Base-by-base conservation (phyloP, 37 sponge, comb jelly and placozoan species). In the Cliona cf. orientalis region DNA sequence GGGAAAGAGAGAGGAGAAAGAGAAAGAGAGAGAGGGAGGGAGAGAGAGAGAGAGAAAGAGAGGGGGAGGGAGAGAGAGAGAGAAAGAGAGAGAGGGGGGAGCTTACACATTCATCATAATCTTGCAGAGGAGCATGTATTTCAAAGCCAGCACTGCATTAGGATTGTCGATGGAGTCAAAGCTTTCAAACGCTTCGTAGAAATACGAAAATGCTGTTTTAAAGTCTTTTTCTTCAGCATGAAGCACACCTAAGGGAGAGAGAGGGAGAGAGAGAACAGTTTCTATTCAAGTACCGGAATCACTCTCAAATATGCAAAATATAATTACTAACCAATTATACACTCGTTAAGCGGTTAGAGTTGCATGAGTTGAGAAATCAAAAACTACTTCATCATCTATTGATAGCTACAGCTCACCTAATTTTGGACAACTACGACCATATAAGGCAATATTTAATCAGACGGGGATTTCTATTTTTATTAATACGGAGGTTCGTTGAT, bases 121-220 rank as follows among this genome's bases (percentile, higher is more conserved):
- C 82, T 98, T 98, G 80, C 91, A 84, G 40, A 98, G 91, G n/a
- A 98, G 85, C 99, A 98, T 96, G 86, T 98, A 98, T 76, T 98
- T 98, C 39, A 98, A 88, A 44, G 93, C 92, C 26, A 88, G 71
- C 0, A 86, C 56, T 19, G 99, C 99, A 22, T 17, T 38, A 0
- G 89, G 76, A 61, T 90, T 82, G 42, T 96, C 92, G 29, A 97
- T 74, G 26, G 95, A 92, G 60, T 97, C 98, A 64, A 86, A 97
- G 19, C 94, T 86, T 81, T 98, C 99, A 86, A 98, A 98, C 0
- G 97, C 94, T 68, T 98, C 99, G 72, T 96, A 98, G 84, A 98
- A 96, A 78, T 98, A 98, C 11, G 99, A 98, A 66, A 82, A 98
- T 0, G 91, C 88, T 3, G 97, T 98, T 62, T 98, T 98, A 75